Percentiles rank a stretch among this genome's conserved stretches.
These are phyloP conservation scores for Griposia aprilina DNA, from an alignment of 2,888 invertebrate genomes.

Conservation along the genomic window DNA sequence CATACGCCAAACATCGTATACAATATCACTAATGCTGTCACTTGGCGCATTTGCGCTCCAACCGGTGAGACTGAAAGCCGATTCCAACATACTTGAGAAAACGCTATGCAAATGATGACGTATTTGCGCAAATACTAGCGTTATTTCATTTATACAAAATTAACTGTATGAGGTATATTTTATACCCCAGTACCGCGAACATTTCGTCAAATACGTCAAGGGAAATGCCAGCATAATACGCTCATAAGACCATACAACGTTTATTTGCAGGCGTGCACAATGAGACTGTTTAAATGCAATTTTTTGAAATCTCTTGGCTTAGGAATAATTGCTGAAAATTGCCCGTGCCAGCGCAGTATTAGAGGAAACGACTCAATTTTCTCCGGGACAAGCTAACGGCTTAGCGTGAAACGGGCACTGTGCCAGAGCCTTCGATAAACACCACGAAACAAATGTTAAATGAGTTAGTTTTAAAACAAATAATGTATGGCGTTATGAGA, in stretches of 20 bases:
- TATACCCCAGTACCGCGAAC: background rate
- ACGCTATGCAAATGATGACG: background rate
- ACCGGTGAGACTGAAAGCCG: no score
- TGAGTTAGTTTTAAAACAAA: background rate
- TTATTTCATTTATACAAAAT: background rate
- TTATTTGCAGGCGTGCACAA: background rate
- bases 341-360: background rate
- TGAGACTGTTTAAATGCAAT: background rate
- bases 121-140: background rate
- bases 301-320: background rate
- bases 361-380: background rate
- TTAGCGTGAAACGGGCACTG: no score
- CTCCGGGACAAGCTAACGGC: background rate
- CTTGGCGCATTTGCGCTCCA: background rate
- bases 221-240: background rate
- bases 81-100: background rate
- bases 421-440: background rate
- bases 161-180: background rate
- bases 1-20: conserved; percentile 1
- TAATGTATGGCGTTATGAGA: background rate
- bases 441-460: conserved; percentile 1
- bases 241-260: background rate
- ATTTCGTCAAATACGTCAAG: background rate
- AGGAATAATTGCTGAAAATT: background rate
- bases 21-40: background rate